Evolutionary conservation across 1,140 invertebrate species (phyloP), one percentile per base, ranked within the genome.

Genomic region (Zophobas atratus): DNA sequence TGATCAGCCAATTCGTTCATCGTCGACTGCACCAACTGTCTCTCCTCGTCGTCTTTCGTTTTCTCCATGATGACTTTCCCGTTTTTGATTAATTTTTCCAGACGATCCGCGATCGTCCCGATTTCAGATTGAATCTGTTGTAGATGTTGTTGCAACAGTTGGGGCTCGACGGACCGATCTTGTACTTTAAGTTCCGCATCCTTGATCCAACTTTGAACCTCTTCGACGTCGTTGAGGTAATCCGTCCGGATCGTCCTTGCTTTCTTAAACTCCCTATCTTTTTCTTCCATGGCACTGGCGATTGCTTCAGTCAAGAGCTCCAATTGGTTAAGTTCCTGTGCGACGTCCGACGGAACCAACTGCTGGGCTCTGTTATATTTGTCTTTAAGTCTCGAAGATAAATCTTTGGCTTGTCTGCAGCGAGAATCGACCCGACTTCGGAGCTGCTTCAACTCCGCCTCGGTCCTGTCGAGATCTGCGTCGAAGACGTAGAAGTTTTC

Each of bases 261-360:
- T 57, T 94, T 91, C 84, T 96, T 96, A 85, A 94, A 93, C 85
- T 97, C 95, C 82, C 93, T 90, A 80, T 94, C 91, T 85, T 96
- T 96, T 82, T 96, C 94, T 81, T 97, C 95, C 93, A 97, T 94
- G 4, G 90, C 90, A 77, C 92, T 91, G 43, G 90, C 88, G 20
- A 95, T 89, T 67, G 92, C 90, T 86, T 98, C 96, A 36, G 93
- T 90, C n/a, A 93, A 88, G 53, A 97, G 87, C 87, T 95, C 94
- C 77, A 95, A 88, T 71, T 91, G 89, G 1, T 93, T 94, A 76
- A 95, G 87, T 86, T 94, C 90, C 85, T 94, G 93, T 77, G 89
- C 90, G 63, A 95, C 88, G 88, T 95, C 94, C 75, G 90, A 92
- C 46, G 94, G 94, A 43, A 94, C 86, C 63, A 92, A 88, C 82